Percentiles rank a stretch among this genome's conserved stretches.
These are phyloP conservation scores for Whitmania pigra DNA, from an alignment of 1,140 invertebrate species.

Conservation along the genomic window DNA sequence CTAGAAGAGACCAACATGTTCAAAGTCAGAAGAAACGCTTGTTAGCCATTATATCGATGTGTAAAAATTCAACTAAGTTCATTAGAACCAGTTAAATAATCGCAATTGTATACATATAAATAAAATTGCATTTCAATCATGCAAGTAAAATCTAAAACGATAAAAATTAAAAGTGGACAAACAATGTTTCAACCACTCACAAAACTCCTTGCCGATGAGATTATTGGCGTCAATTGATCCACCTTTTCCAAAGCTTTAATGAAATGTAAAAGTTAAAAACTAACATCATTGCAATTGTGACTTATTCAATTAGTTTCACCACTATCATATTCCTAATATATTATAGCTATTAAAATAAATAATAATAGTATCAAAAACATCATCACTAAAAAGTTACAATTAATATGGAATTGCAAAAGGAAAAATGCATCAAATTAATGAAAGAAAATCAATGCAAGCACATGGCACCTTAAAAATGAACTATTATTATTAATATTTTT, in stretches of 20 bases:
- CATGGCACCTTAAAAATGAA: too few relatives aligned
- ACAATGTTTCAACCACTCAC: constrained; percentile 45
- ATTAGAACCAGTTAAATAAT: not conserved
- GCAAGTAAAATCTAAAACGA: too few relatives aligned
- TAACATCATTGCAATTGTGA: not conserved
- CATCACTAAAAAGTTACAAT: not conserved
- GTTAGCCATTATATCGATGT: too few relatives aligned
- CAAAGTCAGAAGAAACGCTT: not conserved
- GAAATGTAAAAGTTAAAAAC: not conserved
- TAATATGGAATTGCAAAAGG: not conserved
- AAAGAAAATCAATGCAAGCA: too few relatives aligned
- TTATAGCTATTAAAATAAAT: not conserved
- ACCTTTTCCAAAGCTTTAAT: constrained; percentile 53
- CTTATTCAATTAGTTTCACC: not conserved
- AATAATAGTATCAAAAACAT: not conserved
- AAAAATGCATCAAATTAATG: not conserved
- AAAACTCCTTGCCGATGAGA: constrained; percentile 61
- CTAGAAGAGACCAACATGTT: not conserved
- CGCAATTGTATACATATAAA: not conserved
- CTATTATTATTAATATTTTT: too few relatives aligned
- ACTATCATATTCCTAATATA: not conserved
- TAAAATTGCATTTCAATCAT: constrained; percentile 20
- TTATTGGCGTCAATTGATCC: constrained; percentile 51
- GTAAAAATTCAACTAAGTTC: not conserved
- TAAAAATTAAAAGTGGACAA: constrained; percentile 22